phyloP scores from a whole-genome alignment of 2,113 vertebrate species.

The Apteryx mantelli region DNA sequence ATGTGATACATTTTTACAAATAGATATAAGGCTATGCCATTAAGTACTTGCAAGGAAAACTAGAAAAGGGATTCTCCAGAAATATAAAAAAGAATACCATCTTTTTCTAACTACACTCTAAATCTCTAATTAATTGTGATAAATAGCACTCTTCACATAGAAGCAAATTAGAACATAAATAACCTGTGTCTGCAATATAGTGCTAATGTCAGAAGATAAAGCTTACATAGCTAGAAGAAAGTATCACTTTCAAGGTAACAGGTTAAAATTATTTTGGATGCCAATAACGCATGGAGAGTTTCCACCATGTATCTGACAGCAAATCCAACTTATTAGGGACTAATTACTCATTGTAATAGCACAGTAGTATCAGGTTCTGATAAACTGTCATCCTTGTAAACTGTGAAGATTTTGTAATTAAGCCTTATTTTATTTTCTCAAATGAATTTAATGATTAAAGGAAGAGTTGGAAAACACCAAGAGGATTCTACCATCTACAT shows the following conservation, averaged over 20 bases:
- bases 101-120: not conserved
- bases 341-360: conserved; percentile 44
- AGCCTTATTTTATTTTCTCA: conserved; percentile 27
- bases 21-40: not conserved
- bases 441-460: not conserved
- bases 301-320: conserved; percentile 39
- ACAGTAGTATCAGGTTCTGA: conserved; percentile 34
- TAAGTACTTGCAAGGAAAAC: not conserved
- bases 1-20: not conserved
- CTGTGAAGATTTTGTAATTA: conserved; percentile 13
- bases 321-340: conserved; percentile 64
- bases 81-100: not conserved
- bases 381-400: conserved; percentile 30
- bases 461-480: not conserved
- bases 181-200: not conserved
- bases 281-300: conserved; percentile 35
- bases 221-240: not conserved
- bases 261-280: conserved; percentile 48
- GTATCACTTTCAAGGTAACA: conserved; percentile 20
- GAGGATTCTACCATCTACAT: not conserved
- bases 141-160: not conserved
- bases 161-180: conserved; percentile 29
- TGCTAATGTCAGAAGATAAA: conserved; percentile 25
- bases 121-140: not conserved
- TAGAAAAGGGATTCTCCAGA: not conserved